Conservation (phyloP, 2,888 invertebrate species). For the Eupelmus urozonus region DNA sequence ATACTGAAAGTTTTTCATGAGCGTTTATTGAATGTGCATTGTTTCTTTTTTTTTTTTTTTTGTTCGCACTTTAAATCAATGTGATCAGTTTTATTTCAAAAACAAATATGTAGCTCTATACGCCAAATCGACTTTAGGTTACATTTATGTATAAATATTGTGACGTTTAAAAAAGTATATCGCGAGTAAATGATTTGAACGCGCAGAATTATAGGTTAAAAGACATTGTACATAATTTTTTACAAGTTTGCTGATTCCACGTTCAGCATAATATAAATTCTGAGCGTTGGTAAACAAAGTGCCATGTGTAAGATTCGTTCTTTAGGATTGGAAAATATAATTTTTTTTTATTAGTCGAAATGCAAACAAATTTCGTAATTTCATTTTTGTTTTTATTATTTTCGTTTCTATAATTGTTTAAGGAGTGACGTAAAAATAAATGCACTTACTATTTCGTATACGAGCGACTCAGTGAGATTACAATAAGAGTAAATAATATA, state of each 20-base stretch:
- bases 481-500: conserved; percentile 27
- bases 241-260: conserved; percentile 64
- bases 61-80: conserved; percentile 51
- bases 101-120: conserved; percentile 46
- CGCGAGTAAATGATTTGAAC: conserved; percentile 39
- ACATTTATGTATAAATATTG: conserved; percentile 48
- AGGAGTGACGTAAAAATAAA: background rate
- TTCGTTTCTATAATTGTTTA: background rate
- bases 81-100: conserved; percentile 52
- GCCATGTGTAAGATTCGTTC: conserved; percentile 68
- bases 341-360: conserved; percentile 24
- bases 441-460: conserved; percentile 15
- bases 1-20: conserved; percentile 48
- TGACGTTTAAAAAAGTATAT: conserved; percentile 41
- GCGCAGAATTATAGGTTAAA: conserved; percentile 51
- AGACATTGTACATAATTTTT: conserved; percentile 69
- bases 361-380: conserved; percentile 22
- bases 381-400: conserved; percentile 16
- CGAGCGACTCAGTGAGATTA: conserved; percentile 16
- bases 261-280: conserved; percentile 58
- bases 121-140: conserved; percentile 52
- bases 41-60: conserved; percentile 50
- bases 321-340: conserved; percentile 42
- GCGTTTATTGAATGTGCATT: conserved; percentile 53
- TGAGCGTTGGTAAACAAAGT: conserved; percentile 62